phyloP scores from a whole-genome alignment of 2,888 invertebrate genomes.

The Sthenelais limicola region DNA sequence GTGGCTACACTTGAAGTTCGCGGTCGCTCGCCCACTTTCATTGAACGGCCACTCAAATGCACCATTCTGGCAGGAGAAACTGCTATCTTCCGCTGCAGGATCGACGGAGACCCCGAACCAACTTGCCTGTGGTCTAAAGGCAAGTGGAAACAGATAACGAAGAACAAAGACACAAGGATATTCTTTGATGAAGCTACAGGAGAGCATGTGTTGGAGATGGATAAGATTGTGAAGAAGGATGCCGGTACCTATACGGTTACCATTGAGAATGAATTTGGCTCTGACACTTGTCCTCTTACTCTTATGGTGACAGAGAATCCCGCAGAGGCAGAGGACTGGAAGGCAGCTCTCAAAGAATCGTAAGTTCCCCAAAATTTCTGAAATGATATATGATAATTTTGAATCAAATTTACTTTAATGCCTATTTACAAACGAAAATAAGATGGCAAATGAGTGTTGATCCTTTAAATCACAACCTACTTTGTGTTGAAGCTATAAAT shows the following conservation, averaged over 20 bases:
- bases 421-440: no score
- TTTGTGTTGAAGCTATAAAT: no score
- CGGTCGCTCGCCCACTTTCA: slow-evolving; percentile 69
- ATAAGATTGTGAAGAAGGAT: slow-evolving; percentile 65
- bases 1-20: slow-evolving; percentile 72
- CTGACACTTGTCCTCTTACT: slow-evolving; percentile 67
- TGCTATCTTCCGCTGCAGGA: slow-evolving; percentile 67
- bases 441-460: no score
- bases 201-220: slow-evolving; percentile 67
- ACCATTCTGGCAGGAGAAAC: slow-evolving; percentile 57
- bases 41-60: slow-evolving; percentile 66
- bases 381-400: no score
- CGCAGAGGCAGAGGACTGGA: slow-evolving; percentile 71
- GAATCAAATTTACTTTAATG: no score
- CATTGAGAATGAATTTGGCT: slow-evolving; percentile 69
- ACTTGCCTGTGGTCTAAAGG: slow-evolving; percentile 71
- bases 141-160: slow-evolving; percentile 68
- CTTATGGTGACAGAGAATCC: slow-evolving; percentile 70
- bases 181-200: slow-evolving; percentile 63
- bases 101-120: slow-evolving; percentile 69
- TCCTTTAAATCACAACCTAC: no score
- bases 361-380: no score
- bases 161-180: slow-evolving; percentile 61
- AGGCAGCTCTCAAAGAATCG: slow-evolving; percentile 68
- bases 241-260: slow-evolving; percentile 71